phyloP scores from a whole-genome alignment of 2,113 vertebrate species.

The Gracilinanus agilis region DNA sequence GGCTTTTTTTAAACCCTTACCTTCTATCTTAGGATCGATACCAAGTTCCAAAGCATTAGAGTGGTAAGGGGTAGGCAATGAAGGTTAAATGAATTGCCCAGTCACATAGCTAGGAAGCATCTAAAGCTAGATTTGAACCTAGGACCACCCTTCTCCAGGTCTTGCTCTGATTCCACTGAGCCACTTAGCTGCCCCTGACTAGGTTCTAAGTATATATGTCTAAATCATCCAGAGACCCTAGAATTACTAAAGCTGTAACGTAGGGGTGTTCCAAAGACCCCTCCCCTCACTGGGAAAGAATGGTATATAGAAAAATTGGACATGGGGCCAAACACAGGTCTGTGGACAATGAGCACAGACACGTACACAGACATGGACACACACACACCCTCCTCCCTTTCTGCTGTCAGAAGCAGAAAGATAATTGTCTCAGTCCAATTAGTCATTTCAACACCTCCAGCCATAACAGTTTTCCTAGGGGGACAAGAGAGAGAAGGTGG shows the following conservation, averaged over 20 bases:
- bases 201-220: neutral
- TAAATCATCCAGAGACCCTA: neutral
- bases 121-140: no score
- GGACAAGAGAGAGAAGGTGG: slow-evolving; percentile 56
- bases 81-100: no score
- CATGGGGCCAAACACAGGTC: neutral
- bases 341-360: neutral
- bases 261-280: neutral
- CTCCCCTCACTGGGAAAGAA: neutral
- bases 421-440: slow-evolving; percentile 71
- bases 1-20: no score
- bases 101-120: no score
- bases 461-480: slow-evolving; percentile 50
- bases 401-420: slow-evolving; percentile 40
- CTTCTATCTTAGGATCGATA: no score
- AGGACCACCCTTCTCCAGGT: no score
- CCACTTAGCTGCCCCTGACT: no score
- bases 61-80: no score
- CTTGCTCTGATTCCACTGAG: no score
- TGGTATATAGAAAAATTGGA: neutral
- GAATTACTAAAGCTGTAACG: neutral
- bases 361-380: neutral
- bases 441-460: slow-evolving; percentile 66
- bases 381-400: neutral
- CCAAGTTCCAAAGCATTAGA: no score